Evolutionary conservation across 2,113 vertebrate genomes (phyloP), one percentile per base, ranked within the genome.

Genomic region (Rhineura floridana): DNA sequence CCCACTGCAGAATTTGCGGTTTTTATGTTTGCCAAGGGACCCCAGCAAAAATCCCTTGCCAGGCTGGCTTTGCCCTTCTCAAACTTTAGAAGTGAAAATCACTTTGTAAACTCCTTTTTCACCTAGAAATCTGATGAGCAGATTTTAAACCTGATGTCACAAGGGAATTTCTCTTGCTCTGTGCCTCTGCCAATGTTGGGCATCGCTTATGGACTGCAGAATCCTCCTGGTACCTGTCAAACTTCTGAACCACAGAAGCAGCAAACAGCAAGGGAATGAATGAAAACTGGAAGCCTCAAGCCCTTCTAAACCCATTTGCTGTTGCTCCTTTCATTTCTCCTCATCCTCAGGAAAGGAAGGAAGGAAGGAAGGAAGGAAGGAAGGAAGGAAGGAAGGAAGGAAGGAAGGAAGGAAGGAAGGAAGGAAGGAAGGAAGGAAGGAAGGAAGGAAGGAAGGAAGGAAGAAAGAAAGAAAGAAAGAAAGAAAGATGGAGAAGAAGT

Each of bases 31-130:
- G 30, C 15, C 28, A 67, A 48, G 48, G 48, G 7, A 44, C 1
- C 4, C 0, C 0, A 1, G 0, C 8, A 13, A 21, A 12, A 0
- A 0, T 44, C 46, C 42, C 9, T 4, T 69, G 81, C 15, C 36
- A 44, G 62, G 36, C 62, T 85, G 78, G 63, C 36, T 17, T 48
- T 69, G 48, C 46, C 46, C n/a, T 39, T 77, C 48, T 85, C 62
- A 48, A 30, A 19, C 6, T 88, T 59, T 46, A 72, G 28, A 81
- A 69, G 2, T 2, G 39, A 75, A 0, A 52, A n/a, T 44, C 42
- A 39, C 21, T 81, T 63, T 36, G 21, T 28, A 89, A 85, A 81
- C 12, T 7, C 8, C 48, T 73, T 46, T 55, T 80, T 44, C 76
- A 42, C 33, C 8, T 21, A 52, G 52, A 62, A 62, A 75, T 63